These are phyloP conservation scores for Oryzias celebensis DNA, from an alignment of 2,113 vertebrate genomes.

Conservation along the genomic window DNA sequence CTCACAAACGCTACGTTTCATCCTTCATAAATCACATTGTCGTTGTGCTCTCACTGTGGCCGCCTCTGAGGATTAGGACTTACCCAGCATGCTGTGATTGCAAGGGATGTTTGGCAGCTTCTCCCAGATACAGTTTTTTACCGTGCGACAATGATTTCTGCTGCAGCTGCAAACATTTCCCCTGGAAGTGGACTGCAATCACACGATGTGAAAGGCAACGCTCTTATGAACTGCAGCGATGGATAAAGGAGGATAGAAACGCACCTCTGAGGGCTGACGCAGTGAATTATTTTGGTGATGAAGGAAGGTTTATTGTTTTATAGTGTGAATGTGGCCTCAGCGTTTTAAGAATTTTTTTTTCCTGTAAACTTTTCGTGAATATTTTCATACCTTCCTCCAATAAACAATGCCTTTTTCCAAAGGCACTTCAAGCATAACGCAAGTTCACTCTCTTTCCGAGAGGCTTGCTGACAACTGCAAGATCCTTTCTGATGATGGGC, in stretches of 20 bases:
- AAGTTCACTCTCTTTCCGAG: too few species aligned
- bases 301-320: slow-evolving; percentile 10
- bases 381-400: background rate
- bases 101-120: slow-evolving; percentile 46
- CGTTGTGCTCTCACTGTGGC: slow-evolving; percentile 40
- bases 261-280: slow-evolving; percentile 28
- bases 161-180: slow-evolving; percentile 51
- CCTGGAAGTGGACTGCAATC: slow-evolving; percentile 64
- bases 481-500: too few species aligned
- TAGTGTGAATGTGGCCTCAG: background rate
- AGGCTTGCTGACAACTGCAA: too few species aligned
- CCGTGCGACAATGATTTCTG: slow-evolving; percentile 56
- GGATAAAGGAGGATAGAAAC: slow-evolving; percentile 30
- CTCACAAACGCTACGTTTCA: slow-evolving; percentile 25
- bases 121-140: slow-evolving; percentile 53
- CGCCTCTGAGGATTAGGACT: slow-evolving; percentile 63
- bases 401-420: too few species aligned
- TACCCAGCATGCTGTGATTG: slow-evolving; percentile 54
- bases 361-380: background rate
- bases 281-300: slow-evolving; percentile 18
- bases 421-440: too few species aligned
- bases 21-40: slow-evolving; percentile 37
- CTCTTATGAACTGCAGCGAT: slow-evolving; percentile 50
- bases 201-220: slow-evolving; percentile 48
- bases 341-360: background rate